phyloP scores from a whole-genome alignment of 1,140 invertebrate species.

The Drosophila truncata region DNA sequence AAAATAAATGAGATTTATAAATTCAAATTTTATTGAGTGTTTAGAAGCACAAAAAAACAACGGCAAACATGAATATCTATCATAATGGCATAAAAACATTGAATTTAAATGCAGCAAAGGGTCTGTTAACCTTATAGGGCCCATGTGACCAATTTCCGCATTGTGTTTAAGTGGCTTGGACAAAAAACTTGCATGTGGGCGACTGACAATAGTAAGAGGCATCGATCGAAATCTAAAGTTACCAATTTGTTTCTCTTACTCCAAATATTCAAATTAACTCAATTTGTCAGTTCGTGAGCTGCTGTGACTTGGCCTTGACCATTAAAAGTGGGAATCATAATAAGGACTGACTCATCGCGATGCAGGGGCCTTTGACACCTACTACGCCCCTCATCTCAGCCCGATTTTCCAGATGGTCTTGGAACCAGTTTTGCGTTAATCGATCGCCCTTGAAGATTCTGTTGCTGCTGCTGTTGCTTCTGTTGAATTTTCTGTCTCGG shows the following conservation, averaged over 20 bases:
- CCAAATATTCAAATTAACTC: constrained; percentile 70
- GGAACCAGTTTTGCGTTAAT: constrained; percentile 53
- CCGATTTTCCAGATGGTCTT: constrained; percentile 17
- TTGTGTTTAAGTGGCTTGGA: constrained; percentile 8
- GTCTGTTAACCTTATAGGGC: constrained; percentile 3
- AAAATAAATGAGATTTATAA: background rate
- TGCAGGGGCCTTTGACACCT: constrained; percentile 57
- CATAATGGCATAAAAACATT: background rate
- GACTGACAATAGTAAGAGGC: constrained; percentile 9
- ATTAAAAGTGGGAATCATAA: constrained; percentile 18
- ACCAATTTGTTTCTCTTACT: constrained; percentile 28
- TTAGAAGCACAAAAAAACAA: background rate
- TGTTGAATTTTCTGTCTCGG: constrained; percentile 28
- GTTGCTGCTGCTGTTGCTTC: constrained; percentile 18
- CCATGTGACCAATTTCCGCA: constrained; percentile 18
- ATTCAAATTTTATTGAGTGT: background rate
- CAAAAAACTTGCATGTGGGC: constrained; percentile 18
- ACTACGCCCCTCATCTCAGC: constrained; percentile 22
- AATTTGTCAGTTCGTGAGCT: constrained; percentile 67
- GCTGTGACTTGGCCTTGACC: constrained; percentile 59
- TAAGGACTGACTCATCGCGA: constrained; percentile 54
- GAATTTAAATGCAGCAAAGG: constrained; percentile 5
- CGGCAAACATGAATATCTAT: background rate
- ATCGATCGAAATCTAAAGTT: constrained; percentile 5
- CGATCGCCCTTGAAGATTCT: constrained; percentile 61